Base-by-base conservation (phyloP, 2,888 invertebrate species). In the Drosophila lacicola region DNA sequence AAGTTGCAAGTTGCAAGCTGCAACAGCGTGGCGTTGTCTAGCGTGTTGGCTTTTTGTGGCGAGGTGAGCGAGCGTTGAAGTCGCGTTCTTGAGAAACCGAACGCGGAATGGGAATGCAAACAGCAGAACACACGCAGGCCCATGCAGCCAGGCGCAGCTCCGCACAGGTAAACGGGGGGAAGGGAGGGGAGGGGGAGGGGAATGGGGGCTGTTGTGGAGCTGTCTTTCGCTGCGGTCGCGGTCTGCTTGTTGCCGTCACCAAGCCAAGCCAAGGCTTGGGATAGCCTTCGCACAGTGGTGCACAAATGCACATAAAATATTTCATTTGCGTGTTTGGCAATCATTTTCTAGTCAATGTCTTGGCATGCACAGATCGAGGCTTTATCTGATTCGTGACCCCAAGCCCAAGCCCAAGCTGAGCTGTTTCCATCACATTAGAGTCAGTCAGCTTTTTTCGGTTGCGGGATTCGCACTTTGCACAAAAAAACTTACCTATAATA, bases 401-500 rank as follows among this genome's bases (percentile, higher is more conserved):
- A 17, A 45, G 41, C 41, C n/a, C n/a, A n/a, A n/a, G n/a, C n/a
- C 41, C 29, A 13, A 61, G 34, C 39, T 42, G 39, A 41, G 53
- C 53, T 29, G 41, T 29, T 33, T 25, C 68, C 70, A 50, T 53
- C 70, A 53, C 44, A 72, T 72, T 69, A 69, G 56, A 72, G 56
- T 66, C 53, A 54, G 34, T 66, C 17, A 17, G 17, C 17, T 29
- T 29, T 29, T 29, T 29, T 29, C 2, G 29, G 29, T 29, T 29
- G 17, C 37, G 65, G 49, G 55, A 76, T 74, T 62, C 78, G 63
- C 74, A 77, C 61, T 77, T 56, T 14, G 45, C n/a, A n/a, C n/a
- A n/a, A 17, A 33, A 41, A 39, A 17, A 82, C 96, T 95, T 91
- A 98, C 98, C 97, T 96, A 94, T 97, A 97, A 93, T 98, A 98